Conservation (phyloP, 2,113 vertebrate species). For the Oophaga pumilio region DNA sequence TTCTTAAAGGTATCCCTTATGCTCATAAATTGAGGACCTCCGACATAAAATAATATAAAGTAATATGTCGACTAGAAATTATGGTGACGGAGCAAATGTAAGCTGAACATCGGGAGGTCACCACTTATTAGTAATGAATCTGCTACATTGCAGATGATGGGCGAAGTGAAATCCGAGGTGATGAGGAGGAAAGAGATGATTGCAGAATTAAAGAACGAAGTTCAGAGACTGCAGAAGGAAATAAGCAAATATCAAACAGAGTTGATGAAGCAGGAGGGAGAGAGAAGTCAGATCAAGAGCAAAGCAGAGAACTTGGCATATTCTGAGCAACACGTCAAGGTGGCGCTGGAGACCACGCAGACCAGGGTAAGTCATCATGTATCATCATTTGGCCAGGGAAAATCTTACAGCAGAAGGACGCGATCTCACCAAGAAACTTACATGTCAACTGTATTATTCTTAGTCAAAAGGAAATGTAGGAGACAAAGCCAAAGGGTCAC, state of each 20-base stretch:
- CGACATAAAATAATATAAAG: too few relatives aligned
- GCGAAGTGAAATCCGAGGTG: constrained; percentile 61
- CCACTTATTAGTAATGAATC: background rate
- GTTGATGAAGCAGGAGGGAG: background rate
- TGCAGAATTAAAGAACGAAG: background rate
- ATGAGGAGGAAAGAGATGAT: constrained; percentile 2
- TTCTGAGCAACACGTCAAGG: constrained; percentile 62
- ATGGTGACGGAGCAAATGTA: too few relatives aligned
- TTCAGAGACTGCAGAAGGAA: constrained; percentile 61
- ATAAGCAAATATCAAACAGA: background rate
- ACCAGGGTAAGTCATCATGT: constrained; percentile 48
- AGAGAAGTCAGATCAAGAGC: constrained; percentile 42
- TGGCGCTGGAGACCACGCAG: constrained; percentile 65
- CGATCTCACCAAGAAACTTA: background rate
- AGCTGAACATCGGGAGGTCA: background rate
- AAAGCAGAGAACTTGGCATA: constrained; percentile 50
- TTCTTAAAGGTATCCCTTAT: background rate
- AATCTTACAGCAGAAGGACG: background rate
- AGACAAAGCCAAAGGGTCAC: too few relatives aligned
- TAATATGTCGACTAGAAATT: background rate
- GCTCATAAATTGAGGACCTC: background rate
- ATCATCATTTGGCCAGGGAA: background rate
- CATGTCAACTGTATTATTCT: background rate
- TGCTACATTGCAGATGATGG: constrained; percentile 60
- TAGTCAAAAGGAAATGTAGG: background rate